Conservation (phyloP, 1,140 invertebrate genomes). For the Fopius arisanus region DNA sequence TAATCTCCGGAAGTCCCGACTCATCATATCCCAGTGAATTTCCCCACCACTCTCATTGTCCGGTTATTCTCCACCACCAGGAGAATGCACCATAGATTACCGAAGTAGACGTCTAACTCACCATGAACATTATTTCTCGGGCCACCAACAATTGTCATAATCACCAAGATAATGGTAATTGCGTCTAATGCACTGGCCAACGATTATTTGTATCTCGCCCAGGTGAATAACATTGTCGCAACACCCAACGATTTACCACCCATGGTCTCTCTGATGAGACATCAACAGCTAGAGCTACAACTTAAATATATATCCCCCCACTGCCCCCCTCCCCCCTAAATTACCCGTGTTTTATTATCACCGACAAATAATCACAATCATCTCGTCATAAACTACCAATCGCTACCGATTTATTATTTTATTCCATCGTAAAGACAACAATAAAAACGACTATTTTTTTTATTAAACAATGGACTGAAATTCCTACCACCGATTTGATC, state of each 20-base stretch:
- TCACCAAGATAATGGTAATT: slow-evolving; percentile 51
- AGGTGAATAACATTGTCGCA: slow-evolving; percentile 41
- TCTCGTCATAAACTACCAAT: not conserved
- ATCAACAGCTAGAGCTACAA: not conserved
- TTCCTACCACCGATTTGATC: too few relatives aligned
- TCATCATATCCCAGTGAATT: not conserved
- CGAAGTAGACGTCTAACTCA: not conserved
- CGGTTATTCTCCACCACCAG: not conserved
- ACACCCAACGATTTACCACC: not conserved
- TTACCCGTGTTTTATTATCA: not conserved
- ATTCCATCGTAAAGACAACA: not conserved
- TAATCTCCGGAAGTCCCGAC: not conserved
- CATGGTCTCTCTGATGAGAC: not conserved
- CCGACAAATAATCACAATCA: too few relatives aligned
- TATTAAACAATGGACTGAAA: too few relatives aligned
- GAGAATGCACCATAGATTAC: not conserved
- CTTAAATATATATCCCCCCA: too few relatives aligned
- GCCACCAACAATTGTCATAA: slow-evolving; percentile 44
- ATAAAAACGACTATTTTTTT: not conserved
- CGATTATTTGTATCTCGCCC: slow-evolving; percentile 26
- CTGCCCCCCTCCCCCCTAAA: too few relatives aligned
- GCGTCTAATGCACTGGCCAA: slow-evolving; percentile 37
- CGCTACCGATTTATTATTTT: not conserved
- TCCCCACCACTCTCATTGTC: not conserved
- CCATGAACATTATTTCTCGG: slow-evolving; percentile 15